A percentile compares a stretch with the other conserved stretches of the same genome.
Conservation (phyloP, 2,797 vertebrate genomes). For the Chiloscyllium punctatum region DNA sequence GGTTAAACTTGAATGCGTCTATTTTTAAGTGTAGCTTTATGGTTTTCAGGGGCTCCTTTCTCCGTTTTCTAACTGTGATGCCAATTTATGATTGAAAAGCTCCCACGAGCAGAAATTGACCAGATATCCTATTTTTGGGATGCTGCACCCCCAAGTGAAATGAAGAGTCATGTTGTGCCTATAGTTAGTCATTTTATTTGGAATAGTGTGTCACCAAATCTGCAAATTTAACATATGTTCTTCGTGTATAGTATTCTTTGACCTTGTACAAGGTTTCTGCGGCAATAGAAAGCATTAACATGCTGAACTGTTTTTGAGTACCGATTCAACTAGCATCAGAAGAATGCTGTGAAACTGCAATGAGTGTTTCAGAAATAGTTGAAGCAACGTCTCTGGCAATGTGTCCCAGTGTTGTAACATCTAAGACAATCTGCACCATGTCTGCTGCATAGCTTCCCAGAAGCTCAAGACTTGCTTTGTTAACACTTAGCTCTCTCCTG, state of each 20-base stretch:
- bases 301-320: background rate
- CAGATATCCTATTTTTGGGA: background rate
- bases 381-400: background rate
- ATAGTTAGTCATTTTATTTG: background rate
- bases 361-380: background rate
- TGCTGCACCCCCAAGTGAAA: background rate
- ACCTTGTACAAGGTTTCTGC: background rate
- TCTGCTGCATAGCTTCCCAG: background rate
- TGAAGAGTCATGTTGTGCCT: background rate
- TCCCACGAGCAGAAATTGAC: background rate
- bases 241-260: too few species aligned
- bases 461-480: background rate
- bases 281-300: background rate
- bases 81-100: background rate
- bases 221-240: background rate
- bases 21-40: background rate
- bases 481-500: background rate
- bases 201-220: background rate
- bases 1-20: background rate
- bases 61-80: background rate
- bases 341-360: background rate
- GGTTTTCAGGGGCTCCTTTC: background rate
- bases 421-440: background rate
- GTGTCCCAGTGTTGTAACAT: background rate
- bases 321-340: background rate